These are phyloP conservation scores for Nomada fucata DNA, from an alignment of 2,888 invertebrate genomes.

Conservation along the genomic window DNA sequence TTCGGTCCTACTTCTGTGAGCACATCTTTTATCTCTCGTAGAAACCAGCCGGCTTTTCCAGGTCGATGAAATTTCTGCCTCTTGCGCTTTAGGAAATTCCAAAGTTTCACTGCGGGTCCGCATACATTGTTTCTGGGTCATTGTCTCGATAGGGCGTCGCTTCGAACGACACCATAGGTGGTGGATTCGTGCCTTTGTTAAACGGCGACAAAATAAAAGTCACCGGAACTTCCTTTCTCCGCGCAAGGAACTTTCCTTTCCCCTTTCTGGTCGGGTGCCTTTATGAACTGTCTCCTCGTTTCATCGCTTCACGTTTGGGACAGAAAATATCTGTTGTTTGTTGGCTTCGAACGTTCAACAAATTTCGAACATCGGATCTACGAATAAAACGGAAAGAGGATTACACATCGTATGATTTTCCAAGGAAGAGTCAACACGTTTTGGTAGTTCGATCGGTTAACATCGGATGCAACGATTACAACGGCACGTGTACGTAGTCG, in stretches of 20 bases:
- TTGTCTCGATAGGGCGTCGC: conserved; percentile 41
- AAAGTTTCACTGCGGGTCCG: conserved; percentile 33
- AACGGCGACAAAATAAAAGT: conserved; percentile 29
- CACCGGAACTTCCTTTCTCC: neutral
- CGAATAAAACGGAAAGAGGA: neutral
- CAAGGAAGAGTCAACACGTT: neutral
- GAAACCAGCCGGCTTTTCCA: conserved; percentile 7
- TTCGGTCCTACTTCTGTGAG: conserved; percentile 19
- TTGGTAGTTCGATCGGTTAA: neutral
- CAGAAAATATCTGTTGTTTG: conserved; percentile 22
- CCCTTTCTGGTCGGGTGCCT: neutral
- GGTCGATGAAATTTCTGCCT: conserved; percentile 52
- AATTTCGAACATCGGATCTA: neutral
- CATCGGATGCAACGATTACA: conserved; percentile 8
- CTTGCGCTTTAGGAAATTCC: conserved; percentile 28
- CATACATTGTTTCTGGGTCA: conserved; percentile 40
- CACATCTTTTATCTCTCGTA: conserved; percentile 25
- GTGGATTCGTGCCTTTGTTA: conserved; percentile 35
- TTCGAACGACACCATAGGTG: neutral
- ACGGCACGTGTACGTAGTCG: neutral
- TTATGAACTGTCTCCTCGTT: conserved; percentile 19
- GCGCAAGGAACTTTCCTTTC: neutral
- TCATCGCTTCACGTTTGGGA: neutral
- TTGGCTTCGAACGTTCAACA: neutral
- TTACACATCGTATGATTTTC: neutral